phyloP scores from a whole-genome alignment of 2,113 vertebrate species.

The Aspiorhynchus laticeps region DNA sequence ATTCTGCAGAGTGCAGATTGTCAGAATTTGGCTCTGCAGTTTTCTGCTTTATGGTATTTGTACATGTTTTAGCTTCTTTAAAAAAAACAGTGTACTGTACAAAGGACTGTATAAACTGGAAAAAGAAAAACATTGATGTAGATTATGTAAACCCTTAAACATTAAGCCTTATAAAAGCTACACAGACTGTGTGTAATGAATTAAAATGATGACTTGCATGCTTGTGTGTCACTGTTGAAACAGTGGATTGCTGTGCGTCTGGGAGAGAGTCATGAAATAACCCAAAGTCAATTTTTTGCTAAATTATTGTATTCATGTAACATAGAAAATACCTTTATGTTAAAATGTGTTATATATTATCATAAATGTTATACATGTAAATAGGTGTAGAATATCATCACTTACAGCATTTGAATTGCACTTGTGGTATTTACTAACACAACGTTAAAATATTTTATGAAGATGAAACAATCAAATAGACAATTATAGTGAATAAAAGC shows the following conservation, averaged over 20 bases:
- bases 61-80: constrained; percentile 37
- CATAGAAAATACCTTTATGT: constrained; percentile 29
- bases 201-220: constrained; percentile 49
- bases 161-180: constrained; percentile 1
- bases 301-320: constrained; percentile 28
- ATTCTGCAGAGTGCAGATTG: neutral
- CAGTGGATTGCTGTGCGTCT: constrained; percentile 37
- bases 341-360: constrained; percentile 38
- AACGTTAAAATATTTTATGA: constrained; percentile 11
- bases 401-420: constrained; percentile 22
- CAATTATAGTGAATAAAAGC: constrained; percentile 40
- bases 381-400: constrained; percentile 42
- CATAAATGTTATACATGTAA: constrained; percentile 40
- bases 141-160: constrained; percentile 4
- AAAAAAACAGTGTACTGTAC: constrained; percentile 6
- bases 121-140: neutral
- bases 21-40: neutral
- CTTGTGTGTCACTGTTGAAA: constrained; percentile 44
- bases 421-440: constrained; percentile 33
- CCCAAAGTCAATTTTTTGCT: constrained; percentile 46
- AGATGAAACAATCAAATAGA: constrained; percentile 11
- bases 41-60: constrained; percentile 25
- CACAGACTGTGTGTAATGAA: constrained; percentile 30
- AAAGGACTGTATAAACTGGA: neutral
- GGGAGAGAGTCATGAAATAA: constrained; percentile 44